Percentiles rank a stretch among this genome's conserved stretches.
phyloP scores from a whole-genome alignment of 2,888 invertebrate species.

The Formica aserva region DNA sequence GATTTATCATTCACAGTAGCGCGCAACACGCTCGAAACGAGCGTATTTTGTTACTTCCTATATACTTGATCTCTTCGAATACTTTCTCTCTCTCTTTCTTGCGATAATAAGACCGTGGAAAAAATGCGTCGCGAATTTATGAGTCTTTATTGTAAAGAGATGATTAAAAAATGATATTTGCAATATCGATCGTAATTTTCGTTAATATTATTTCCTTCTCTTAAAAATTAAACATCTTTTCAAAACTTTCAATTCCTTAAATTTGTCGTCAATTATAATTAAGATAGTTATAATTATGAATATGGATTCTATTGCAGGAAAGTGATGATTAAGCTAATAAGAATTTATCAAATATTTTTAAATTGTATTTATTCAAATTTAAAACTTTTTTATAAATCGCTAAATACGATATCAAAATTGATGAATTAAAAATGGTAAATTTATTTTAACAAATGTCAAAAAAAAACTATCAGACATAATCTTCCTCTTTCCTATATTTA shows the following conservation, averaged over 20 bases:
- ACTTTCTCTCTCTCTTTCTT: not conserved
- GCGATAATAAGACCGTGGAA: not conserved
- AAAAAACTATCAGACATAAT: not conserved
- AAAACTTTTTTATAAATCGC: not conserved
- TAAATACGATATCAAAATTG: not conserved
- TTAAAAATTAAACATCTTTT: not conserved
- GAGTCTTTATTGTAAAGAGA: not conserved
- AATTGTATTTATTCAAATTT: not conserved
- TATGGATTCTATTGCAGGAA: not conserved
- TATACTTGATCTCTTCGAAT: not conserved
- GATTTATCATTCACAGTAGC: constrained; percentile 75
- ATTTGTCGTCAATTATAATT: not conserved
- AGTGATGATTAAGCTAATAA: not conserved
- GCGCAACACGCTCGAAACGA: not conserved
- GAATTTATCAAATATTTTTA: too few species aligned
- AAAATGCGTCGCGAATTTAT: not conserved
- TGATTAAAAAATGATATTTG: not conserved
- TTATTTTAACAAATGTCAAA: not conserved
- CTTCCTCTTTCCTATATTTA: not conserved
- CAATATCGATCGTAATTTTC: not conserved
- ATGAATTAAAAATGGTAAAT: not conserved
- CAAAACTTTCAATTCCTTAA: not conserved
- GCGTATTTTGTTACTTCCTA: constrained; percentile 9
- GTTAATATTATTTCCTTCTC: not conserved
- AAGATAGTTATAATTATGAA: not conserved